phyloP scores from a whole-genome alignment of 2,888 invertebrate genomes.

The Agrenia bidenticulata region DNA sequence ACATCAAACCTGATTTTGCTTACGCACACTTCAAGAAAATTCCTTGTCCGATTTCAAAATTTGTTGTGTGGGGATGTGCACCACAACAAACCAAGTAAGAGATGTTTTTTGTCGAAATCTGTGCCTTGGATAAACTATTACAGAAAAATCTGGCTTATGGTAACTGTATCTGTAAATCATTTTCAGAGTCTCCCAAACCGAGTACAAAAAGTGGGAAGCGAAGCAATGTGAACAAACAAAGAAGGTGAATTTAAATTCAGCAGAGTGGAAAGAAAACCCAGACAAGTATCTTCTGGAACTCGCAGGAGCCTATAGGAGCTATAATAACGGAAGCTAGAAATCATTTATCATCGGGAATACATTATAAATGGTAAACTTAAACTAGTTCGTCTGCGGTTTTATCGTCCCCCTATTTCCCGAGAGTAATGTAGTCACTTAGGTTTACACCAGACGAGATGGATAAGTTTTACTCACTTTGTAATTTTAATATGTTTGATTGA shows the following conservation, averaged over 20 bases:
- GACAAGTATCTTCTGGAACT: constrained; percentile 68
- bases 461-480: no score
- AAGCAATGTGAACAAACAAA: constrained; percentile 83
- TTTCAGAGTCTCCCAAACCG: constrained; percentile 75
- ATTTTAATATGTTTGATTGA: no score
- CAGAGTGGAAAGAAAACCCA: constrained; percentile 94
- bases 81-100: constrained; percentile 65
- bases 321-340: constrained; percentile 22
- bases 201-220: constrained; percentile 88
- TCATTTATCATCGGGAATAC: no score
- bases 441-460: no score
- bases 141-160: no score
- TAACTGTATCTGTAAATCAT: not conserved
- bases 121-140: not conserved
- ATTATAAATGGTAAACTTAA: no score
- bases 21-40: constrained; percentile 68
- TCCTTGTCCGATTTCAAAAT: constrained; percentile 64
- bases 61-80: constrained; percentile 86
- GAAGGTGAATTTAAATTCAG: constrained; percentile 79
- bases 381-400: no score
- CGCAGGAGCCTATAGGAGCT: constrained; percentile 49
- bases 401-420: no score
- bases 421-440: no score
- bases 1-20: constrained; percentile 74
- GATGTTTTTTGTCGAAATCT: not conserved